A percentile compares a stretch with the other conserved stretches of the same genome.
Evolutionary conservation across 2,888 invertebrate species (phyloP).

Genomic region (Polyommatus iphigenia): DNA sequence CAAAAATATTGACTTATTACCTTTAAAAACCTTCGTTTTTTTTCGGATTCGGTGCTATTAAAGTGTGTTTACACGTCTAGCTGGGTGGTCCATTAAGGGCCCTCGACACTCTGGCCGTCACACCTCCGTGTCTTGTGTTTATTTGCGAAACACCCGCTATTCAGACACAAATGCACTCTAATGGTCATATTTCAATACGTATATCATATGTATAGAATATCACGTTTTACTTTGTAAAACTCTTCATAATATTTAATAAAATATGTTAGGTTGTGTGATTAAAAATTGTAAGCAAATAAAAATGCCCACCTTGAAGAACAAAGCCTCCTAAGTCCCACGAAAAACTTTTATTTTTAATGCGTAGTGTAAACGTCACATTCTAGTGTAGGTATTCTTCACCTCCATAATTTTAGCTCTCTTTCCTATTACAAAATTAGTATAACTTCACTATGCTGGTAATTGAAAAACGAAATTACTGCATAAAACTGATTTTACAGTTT

Average conservation of each 20-base stretch:
- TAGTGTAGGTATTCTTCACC: too few relatives aligned
- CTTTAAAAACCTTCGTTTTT: conserved; percentile 28
- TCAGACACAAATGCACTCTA: conserved; percentile 27
- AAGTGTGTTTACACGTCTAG: conserved; percentile 49
- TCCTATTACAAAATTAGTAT: too few relatives aligned
- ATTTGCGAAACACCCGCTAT: conserved; percentile 49
- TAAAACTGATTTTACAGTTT: not conserved
- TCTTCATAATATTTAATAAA: not conserved
- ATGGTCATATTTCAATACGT: conserved; percentile 15
- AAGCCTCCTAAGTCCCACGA: too few relatives aligned
- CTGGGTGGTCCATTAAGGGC: conserved; percentile 64
- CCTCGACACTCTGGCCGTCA: conserved; percentile 76
- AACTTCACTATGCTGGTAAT: too few relatives aligned
- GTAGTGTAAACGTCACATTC: too few relatives aligned
- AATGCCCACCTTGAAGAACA: too few relatives aligned
- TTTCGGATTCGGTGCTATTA: conserved; percentile 45
- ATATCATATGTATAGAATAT: not conserved
- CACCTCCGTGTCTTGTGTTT: conserved; percentile 41
- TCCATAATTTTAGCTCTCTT: too few relatives aligned
- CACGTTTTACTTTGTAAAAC: not conserved
- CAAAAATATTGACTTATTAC: conserved; percentile 22
- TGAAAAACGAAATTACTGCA: not conserved
- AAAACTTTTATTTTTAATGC: too few relatives aligned
- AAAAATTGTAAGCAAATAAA: too few relatives aligned
- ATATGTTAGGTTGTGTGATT: too few relatives aligned